Evolutionary conservation across 2,888 invertebrate genomes (phyloP), one percentile per base, ranked within the genome.

Genomic region (Eupithecia dodoneata): DNA sequence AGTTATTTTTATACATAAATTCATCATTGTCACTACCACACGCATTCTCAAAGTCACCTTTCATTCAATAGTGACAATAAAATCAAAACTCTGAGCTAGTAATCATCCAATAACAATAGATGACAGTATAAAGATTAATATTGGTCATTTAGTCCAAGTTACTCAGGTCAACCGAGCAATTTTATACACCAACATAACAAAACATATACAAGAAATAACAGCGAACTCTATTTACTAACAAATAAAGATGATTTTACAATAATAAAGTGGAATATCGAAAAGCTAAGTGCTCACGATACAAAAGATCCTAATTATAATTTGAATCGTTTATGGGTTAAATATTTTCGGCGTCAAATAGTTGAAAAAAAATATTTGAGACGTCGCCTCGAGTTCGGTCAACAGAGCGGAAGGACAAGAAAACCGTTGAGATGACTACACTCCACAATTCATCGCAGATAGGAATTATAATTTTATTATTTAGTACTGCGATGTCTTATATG

Each of bases 281-380:
- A 45, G 70, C 87, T 83, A 72, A 78, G 82, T 84, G 85, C 84
- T 84, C 83, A 85, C 87, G 86, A 88, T 90, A 90, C 89, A 92
- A 93, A 92, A 86, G 88, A 85, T 86, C 90, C 94, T 93, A 94
- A 94, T 94, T 94, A 94, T 94, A 94, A 94, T 94, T 92, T 93
- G 91, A 94, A 94, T 91, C 93, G 94, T 92, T 94, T 94, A 93
- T 86, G 87, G 92, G 91, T 90, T 90, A 93, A 94, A 94, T 94
- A 94, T 94, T 94, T 93, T 94, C 92, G 92, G 91, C 88, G 90
- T 92, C 88, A 90, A 92, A 92, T 90, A 92, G 91, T 90, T 86
- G 87, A 91, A 91, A 93, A 30, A 59, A 92, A 92, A 90, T 89
- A 88, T 92, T 93, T 91, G 90, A 92, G 92, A 93, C 93, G 90